phyloP scores from a whole-genome alignment of 2,888 invertebrate genomes.

The Nomada ferruginata region DNA sequence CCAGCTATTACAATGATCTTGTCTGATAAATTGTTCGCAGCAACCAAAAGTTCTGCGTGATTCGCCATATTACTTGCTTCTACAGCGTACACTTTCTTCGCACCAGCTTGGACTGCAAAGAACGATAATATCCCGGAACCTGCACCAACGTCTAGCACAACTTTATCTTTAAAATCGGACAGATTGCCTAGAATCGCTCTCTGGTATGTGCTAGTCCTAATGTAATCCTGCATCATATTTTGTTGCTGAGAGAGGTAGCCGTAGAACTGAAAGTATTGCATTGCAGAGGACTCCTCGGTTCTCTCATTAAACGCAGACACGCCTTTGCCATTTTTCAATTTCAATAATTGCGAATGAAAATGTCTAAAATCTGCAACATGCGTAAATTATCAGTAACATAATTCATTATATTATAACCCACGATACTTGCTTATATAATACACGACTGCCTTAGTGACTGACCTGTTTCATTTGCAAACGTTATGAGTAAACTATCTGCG shows the following conservation, averaged over 20 bases:
- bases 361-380: slow-evolving; percentile 87
- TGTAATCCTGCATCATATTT: slow-evolving; percentile 99
- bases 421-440: background rate
- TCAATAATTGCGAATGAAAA: slow-evolving; percentile 90
- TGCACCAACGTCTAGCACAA: slow-evolving; percentile 98
- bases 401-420: no score
- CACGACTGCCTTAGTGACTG: slow-evolving; percentile 29
- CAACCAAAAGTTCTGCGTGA: slow-evolving; percentile 95
- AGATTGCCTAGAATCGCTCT: slow-evolving; percentile 97
- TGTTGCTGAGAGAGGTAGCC: slow-evolving; percentile 99
- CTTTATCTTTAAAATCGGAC: slow-evolving; percentile 96
- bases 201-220: slow-evolving; percentile 99
- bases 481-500: slow-evolving; percentile 89
- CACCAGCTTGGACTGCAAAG: slow-evolving; percentile 99
- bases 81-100: slow-evolving; percentile 98
- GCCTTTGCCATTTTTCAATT: slow-evolving; percentile 90
- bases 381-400: background rate
- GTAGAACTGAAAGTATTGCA: slow-evolving; percentile 99
- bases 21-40: slow-evolving; percentile 94
- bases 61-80: slow-evolving; percentile 99
- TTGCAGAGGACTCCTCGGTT: slow-evolving; percentile 98
- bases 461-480: slow-evolving; percentile 88
- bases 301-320: slow-evolving; percentile 96
- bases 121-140: slow-evolving; percentile 99
- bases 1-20: slow-evolving; percentile 97